Base-by-base conservation (phyloP, 2,888 invertebrate species). In the Pristionchus maxplancki region DNA sequence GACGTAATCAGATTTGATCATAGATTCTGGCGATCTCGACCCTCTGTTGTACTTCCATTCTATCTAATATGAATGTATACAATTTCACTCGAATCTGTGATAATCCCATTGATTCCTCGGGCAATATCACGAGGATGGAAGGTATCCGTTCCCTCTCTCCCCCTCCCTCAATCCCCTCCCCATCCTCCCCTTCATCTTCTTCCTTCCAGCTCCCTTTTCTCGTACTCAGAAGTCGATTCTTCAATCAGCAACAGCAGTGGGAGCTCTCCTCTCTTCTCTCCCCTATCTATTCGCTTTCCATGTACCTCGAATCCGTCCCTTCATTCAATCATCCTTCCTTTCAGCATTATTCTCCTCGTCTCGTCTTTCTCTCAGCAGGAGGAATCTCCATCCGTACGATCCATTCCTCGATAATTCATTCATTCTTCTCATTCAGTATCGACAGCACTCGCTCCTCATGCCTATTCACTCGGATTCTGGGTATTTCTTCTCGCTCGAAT, bases 41-140 rank as follows among this genome's bases (percentile, higher is more conserved):
- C 20, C 67, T 85, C 20, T 85, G 85, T 85, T 44, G 50, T 34
- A 67, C 85, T 1, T 44, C 44, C 31, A 64, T 85, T 31, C 44
- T 85, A n/a, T 37, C 85, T 9, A 85, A 85, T 64, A 85, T 85
- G 85, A 64, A 64, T 48, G 44, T 85, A 3, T 85, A 85, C 44
- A 85, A 64, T 44, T 85, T 85, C 44, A 44, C 64, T 28, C 20
- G 44, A 48, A 85, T 85, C 28, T 85, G 85, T 37, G 37, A 64
- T 20, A 58, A 83, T 44, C 83, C 83, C 31, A 13, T 34, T 20
- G 31, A 50, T 83, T 24, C 40, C n/a, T 28, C 24, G 8, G 58
- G 34, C 1, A 83, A 83, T 40, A n/a, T n/a, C n/a, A 84, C 83
- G 6, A 84, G n/a, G 28, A 84, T 84, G 58, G 28, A 84, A 37